Percentiles rank a stretch among this genome's conserved stretches.
Evolutionary conservation across 2,113 vertebrate species (phyloP).

Genomic region (Hemiscyllium ocellatum): DNA sequence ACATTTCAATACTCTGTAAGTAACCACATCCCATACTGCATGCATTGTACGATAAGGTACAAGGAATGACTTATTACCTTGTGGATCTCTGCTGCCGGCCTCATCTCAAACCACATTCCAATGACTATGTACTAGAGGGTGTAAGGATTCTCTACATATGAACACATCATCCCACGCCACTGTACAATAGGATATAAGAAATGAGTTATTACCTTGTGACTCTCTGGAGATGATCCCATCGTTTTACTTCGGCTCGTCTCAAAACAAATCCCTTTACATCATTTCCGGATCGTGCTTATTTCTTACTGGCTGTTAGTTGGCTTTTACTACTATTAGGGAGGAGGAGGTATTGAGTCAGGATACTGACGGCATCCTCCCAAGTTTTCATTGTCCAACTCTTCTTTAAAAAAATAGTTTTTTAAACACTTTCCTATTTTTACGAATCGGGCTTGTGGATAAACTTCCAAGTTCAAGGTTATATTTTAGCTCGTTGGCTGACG

Average conservation of each 20-base stretch:
- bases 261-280: conserved; percentile 14
- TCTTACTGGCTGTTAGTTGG: background rate
- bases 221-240: background rate
- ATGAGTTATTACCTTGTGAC: background rate
- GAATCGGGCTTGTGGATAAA: background rate
- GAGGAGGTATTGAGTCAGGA: background rate
- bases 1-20: background rate
- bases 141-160: background rate
- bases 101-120: too few species aligned
- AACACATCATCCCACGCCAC: too few species aligned
- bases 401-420: background rate
- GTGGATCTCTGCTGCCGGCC: background rate
- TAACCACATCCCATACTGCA: background rate
- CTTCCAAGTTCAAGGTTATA: background rate
- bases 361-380: background rate
- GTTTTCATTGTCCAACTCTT: background rate
- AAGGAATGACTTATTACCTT: background rate
- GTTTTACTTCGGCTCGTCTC: background rate
- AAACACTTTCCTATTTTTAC: too few species aligned
- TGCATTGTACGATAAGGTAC: background rate
- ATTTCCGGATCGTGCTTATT: background rate
- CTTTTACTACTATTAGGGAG: background rate
- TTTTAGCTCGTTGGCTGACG: background rate
- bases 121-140: background rate
- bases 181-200: background rate